Base-by-base conservation (phyloP, 2,888 invertebrate species). In the Melanchra persicariae region DNA sequence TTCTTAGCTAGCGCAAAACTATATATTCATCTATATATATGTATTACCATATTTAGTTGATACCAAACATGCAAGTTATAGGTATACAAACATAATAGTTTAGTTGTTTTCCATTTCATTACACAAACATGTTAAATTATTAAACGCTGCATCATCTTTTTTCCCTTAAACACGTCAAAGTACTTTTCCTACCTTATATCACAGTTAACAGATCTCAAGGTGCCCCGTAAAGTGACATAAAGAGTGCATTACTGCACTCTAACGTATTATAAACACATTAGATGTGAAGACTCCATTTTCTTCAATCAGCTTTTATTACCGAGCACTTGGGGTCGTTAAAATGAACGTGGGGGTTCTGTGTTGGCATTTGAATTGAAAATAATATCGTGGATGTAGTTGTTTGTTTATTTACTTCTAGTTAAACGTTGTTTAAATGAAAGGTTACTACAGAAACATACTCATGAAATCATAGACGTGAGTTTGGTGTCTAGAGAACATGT, bases 281-380 rank as follows among this genome's bases (percentile, higher is more conserved):
- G 19, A 49, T 26, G 34, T 7, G n/a, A 17, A n/a, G 37, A 59
- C 37, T 37, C 49, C 70, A 77, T 55, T 70, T 55, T 64, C 26
- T 63, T 49, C 30, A 70, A 70, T 77, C 47, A 62, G 30, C 12
- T 68, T 74, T 62, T 74, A 62, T 24, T 51, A 58, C 40, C 51
- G 12, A 37, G 17, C 58, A 24, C 65, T 52, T 45, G 34, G n/a
- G 17, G 12, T 47, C 55, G 49, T 57, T 57, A 74, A 58, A 43
- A 51, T 4, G n/a, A 5, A 17, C 40, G 10, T 30, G 6, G 6
- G 15, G 17, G 17, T 57, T 7, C 1, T 37, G 24, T 54, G 24
- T 37, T 43, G 24, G 24, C 24, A 24, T 54, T 58, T 37, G 0
- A 34, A 40, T 22, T 22, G 43, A 1, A 43, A 40, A 30, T 57